A percentile compares a stretch with the other conserved stretches of the same genome.
These are phyloP conservation scores for Paguma larvata DNA, from an alignment of 2,797 vertebrate genomes.

Conservation along the genomic window DNA sequence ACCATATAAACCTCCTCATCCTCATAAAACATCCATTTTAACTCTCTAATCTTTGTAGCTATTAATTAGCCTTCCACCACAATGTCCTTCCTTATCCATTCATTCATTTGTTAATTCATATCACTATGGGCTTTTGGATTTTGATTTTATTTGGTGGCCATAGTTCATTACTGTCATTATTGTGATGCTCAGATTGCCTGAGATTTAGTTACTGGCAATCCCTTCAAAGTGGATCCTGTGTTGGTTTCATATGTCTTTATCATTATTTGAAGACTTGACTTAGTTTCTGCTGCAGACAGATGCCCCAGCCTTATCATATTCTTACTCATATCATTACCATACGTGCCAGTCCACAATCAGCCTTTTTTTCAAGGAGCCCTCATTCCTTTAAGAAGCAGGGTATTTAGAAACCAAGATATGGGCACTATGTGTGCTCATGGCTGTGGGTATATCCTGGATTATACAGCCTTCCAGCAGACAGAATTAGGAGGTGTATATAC, in stretches of 20 bases:
- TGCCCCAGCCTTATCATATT: neutral
- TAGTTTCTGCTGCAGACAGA: neutral
- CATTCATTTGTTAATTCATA: neutral
- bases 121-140: neutral
- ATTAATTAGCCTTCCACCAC: neutral
- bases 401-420: neutral
- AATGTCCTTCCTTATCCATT: neutral
- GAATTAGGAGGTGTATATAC: neutral
- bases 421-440: neutral
- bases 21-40: neutral
- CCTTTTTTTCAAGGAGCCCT: neutral
- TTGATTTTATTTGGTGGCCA: conserved; percentile 43
- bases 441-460: neutral
- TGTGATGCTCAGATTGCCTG: neutral
- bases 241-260: neutral
- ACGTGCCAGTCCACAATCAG: neutral
- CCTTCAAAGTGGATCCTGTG: neutral
- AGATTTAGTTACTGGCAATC: neutral
- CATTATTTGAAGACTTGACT: neutral
- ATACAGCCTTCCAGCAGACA: neutral
- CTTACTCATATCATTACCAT: neutral
- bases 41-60: neutral
- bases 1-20: neutral
- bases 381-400: neutral
- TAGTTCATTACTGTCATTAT: conserved; percentile 7